phyloP scores from a whole-genome alignment of 2,797 vertebrate species.

The Adelosebastes latens region DNA sequence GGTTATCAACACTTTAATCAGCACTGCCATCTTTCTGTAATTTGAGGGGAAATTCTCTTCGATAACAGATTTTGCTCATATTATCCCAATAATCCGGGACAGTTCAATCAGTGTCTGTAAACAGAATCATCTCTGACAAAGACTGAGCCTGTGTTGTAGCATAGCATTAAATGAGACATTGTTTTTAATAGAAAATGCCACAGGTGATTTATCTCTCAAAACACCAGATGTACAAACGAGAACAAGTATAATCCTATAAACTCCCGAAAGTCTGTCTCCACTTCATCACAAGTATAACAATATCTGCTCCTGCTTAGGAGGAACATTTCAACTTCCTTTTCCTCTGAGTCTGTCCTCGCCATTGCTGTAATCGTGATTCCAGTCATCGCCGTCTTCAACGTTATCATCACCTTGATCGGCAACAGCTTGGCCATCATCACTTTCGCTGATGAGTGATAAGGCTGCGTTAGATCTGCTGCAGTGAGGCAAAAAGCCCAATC shows the following conservation, averaged over 20 bases:
- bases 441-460: conserved; percentile 58
- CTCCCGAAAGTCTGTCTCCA: background rate
- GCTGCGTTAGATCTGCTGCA: conserved; percentile 59
- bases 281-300: background rate
- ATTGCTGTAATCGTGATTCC: conserved; percentile 29
- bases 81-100: conserved; percentile 42
- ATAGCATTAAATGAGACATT: background rate
- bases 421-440: conserved; percentile 45
- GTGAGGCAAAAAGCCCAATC: conserved; percentile 57
- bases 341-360: conserved; percentile 1
- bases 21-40: conserved; percentile 42
- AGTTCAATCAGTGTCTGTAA: conserved; percentile 35
- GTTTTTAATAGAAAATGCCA: conserved; percentile 2
- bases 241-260: conserved; percentile 5
- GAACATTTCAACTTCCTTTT: background rate
- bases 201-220: conserved; percentile 5
- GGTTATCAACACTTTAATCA: conserved; percentile 46
- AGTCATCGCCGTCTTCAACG: conserved; percentile 28
- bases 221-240: conserved; percentile 11
- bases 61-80: conserved; percentile 32
- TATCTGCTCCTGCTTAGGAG: background rate
- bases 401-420: conserved; percentile 54
- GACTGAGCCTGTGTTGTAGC: conserved; percentile 13
- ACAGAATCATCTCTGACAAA: conserved; percentile 31
- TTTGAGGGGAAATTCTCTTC: conserved; percentile 53